phyloP scores from a whole-genome alignment of 2,113 vertebrate species.

The Neopipo cinnamomea region DNA sequence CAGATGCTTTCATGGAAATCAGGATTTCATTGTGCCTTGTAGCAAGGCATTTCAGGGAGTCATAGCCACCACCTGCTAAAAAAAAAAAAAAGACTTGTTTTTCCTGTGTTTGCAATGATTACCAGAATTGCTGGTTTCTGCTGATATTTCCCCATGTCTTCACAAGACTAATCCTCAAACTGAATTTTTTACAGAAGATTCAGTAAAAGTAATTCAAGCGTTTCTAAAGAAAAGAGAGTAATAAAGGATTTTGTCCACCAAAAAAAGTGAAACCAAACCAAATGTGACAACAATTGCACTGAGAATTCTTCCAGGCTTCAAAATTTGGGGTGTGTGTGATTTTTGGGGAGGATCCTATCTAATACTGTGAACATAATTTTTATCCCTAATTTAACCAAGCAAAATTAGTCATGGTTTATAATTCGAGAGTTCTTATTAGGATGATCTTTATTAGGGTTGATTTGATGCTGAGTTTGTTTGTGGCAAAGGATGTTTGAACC shows the following conservation, averaged over 20 bases:
- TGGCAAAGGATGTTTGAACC: neutral
- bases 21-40: neutral
- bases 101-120: neutral
- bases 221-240: neutral
- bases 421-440: neutral
- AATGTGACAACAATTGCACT: fast-evolving
- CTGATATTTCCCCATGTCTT: neutral
- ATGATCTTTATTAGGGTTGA: neutral
- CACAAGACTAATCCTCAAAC: neutral
- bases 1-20: neutral
- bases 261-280: neutral
- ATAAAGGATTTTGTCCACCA: neutral
- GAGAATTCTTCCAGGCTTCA: neutral
- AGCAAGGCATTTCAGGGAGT: neutral
- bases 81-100: neutral
- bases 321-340: fast-evolving
- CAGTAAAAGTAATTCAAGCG: neutral
- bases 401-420: neutral
- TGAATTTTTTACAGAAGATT: neutral
- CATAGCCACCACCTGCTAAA: neutral
- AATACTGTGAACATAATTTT: neutral
- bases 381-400: neutral
- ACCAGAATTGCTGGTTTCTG: neutral
- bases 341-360: neutral
- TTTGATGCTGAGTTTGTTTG: neutral